Evolutionary conservation across 53 echinoderm and acorn worm species (phyloP).

Genomic region (Mesocentrotus franciscanus): DNA sequence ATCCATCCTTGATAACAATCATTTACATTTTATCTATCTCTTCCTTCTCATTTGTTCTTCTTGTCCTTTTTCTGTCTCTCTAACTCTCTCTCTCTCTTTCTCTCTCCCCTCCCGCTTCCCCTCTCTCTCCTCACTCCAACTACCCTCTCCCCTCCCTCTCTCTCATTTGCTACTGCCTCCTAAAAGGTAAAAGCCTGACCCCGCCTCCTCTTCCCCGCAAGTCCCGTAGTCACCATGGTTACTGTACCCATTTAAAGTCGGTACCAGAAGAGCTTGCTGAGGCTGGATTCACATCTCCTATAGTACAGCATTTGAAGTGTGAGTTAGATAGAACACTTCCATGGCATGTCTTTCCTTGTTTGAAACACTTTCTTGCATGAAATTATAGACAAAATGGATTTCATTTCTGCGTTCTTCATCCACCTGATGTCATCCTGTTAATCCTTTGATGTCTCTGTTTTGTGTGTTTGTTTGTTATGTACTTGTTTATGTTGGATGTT

Average conservation of each 20-base stretch:
- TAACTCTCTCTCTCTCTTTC: not conserved
- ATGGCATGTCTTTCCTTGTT: not conserved
- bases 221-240: constrained; percentile 71
- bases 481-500: not conserved
- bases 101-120: not conserved
- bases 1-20: not conserved
- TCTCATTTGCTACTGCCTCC: not conserved
- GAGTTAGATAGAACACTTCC: constrained; percentile 52
- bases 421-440: not conserved
- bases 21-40: not conserved
- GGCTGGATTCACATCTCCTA: constrained; percentile 47
- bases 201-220: constrained; percentile 70
- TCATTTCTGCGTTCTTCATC: not conserved
- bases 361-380: not conserved
- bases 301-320: constrained; percentile 61
- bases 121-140: not conserved
- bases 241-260: constrained; percentile 66
- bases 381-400: not conserved
- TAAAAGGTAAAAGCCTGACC: constrained; percentile 43
- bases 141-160: not conserved
- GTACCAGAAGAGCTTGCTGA: constrained; percentile 55
- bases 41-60: not conserved
- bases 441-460: not conserved
- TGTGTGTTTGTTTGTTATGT: not conserved
- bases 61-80: not conserved